Percentiles rank a stretch among this genome's conserved stretches.
Evolutionary conservation across 2,888 invertebrate genomes (phyloP).

Genomic region (Caenorhabditis auriculariae): DNA sequence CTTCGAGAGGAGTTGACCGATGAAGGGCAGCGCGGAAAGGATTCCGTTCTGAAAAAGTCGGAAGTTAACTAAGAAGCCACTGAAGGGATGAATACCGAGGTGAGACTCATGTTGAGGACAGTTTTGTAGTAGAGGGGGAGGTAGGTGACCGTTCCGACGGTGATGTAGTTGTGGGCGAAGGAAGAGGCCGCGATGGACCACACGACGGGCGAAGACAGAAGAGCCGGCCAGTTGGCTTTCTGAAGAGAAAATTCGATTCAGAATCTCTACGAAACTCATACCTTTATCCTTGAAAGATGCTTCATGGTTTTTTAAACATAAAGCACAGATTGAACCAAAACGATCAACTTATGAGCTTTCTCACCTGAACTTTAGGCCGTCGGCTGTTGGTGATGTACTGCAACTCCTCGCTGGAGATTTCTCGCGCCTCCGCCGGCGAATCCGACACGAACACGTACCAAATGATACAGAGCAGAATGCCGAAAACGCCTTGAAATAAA

Average conservation of each 20-base stretch:
- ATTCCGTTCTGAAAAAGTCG: constrained; percentile 53
- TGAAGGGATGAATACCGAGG: constrained; percentile 35
- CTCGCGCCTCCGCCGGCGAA: constrained; percentile 39
- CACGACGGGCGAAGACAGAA: constrained; percentile 51
- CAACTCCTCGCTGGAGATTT: constrained; percentile 46
- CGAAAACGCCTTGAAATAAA: constrained; percentile 48
- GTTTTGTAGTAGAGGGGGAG: constrained; percentile 59
- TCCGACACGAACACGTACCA: constrained; percentile 53
- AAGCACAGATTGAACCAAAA: no score
- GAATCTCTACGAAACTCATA: no score
- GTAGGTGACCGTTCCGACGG: constrained; percentile 60
- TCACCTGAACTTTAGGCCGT: constrained; percentile 5
- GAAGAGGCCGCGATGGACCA: constrained; percentile 59
- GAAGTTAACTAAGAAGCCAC: background rate
- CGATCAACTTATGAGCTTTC: no score
- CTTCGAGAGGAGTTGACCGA: constrained; percentile 58
- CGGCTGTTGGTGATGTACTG: constrained; percentile 25
- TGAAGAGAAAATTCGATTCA: no score
- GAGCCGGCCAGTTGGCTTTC: constrained; percentile 41
- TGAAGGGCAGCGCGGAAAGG: constrained; percentile 60
- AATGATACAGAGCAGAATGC: constrained; percentile 47
- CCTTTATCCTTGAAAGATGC: no score
- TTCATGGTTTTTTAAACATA: no score
- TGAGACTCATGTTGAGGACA: constrained; percentile 57
- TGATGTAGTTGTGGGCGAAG: constrained; percentile 61